Evolutionary conservation across 2,113 vertebrate genomes (phyloP).

Genomic region (pig (Sus scrofa)): DNA sequence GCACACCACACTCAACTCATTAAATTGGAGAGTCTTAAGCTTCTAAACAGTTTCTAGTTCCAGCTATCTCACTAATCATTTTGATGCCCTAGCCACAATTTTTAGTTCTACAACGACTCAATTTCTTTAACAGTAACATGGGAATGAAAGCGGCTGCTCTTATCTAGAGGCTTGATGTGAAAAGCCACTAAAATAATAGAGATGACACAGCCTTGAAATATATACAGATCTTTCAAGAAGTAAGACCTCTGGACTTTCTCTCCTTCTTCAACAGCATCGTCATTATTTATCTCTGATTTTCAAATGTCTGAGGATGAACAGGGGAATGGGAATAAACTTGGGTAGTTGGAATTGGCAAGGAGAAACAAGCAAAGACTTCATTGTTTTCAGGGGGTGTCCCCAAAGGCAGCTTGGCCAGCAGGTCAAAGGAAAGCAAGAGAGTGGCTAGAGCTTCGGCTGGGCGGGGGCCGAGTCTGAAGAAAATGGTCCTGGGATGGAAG

Average conservation of each 20-base stretch:
- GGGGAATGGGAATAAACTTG: background rate
- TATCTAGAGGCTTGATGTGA: background rate
- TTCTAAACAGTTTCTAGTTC: background rate
- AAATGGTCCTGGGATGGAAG: background rate
- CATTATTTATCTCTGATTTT: background rate
- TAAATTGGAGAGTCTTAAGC: background rate
- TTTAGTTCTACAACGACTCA: background rate
- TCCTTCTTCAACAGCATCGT: background rate
- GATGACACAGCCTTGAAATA: background rate
- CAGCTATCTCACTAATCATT: background rate
- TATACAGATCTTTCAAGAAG: background rate
- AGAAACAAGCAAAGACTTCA: background rate
- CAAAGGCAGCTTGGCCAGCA: background rate
- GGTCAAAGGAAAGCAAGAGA: background rate
- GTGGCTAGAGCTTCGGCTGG: background rate
- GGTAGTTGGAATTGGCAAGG: background rate
- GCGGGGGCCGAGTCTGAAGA: background rate
- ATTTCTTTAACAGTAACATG: background rate
- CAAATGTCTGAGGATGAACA: background rate
- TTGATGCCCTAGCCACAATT: background rate
- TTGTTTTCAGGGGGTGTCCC: background rate
- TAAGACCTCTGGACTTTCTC: background rate
- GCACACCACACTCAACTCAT: background rate
- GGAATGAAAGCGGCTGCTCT: background rate
- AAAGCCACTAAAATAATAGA: background rate